Evolutionary conservation across 2,113 vertebrate species (phyloP), one percentile per base, ranked within the genome.

Genomic region (Halichoeres trimaculatus): DNA sequence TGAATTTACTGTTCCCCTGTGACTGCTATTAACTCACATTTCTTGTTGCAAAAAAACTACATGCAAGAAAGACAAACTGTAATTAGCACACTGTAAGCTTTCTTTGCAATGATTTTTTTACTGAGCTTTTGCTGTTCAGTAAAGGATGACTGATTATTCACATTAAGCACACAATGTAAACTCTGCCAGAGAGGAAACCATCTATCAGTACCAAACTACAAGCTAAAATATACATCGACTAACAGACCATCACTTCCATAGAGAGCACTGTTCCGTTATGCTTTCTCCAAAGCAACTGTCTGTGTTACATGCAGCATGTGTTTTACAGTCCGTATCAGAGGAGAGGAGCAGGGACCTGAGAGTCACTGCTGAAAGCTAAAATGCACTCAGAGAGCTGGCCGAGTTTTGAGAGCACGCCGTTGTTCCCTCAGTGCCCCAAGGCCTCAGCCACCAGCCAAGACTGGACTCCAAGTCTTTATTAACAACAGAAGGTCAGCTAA

Each of bases 401-500:
- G 17, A 74, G 74, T 47, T 83, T 52, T 62, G 69, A 17, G 41
- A 56, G 38, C 80, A 83, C 14, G 17, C 61, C 57, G 61, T 55
- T 76, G 75, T 73, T 87, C 77, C 78, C 63, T 70, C 34, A 4
- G 56, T 82, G 81, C 80, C 85, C 81, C 0, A 36, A 61, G 90
- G 81, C 62, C 78, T 88, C 59, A 59, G 60, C 71, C 74, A 86
- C 82, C 70, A 89, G 84, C 78, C 88, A 88, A 86, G 64, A 62
- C 45, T 50, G 70, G 52, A 74, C 77, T 89, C 87, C 89, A 93
- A 76, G 17, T 81, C 87, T 92, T 94, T 92, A 94, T 94, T 93
- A 88, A 89, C 85, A 92, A 90, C 90, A 93, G 92, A 91, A 84
- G 82, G 66, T 80, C 78, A 82, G 74, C 72, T 83, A 85, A 87